These are phyloP conservation scores for Penaeus indicus DNA, from an alignment of 1,140 invertebrate genomes.

Conservation along the genomic window DNA sequence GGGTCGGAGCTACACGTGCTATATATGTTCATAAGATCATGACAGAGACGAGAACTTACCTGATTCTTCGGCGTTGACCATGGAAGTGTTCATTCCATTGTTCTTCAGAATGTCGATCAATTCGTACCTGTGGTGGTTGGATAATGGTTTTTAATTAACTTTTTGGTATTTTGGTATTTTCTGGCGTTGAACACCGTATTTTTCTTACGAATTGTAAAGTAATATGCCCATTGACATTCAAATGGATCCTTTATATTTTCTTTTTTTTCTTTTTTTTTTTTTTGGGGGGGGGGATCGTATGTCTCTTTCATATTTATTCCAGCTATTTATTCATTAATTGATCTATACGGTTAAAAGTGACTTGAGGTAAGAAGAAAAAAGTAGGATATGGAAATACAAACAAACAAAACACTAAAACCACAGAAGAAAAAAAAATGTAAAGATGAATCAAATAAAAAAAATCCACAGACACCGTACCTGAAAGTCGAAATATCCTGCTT, in stretches of 20 bases:
- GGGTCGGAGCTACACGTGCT: not conserved
- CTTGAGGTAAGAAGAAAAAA: not conserved
- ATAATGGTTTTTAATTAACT: not conserved
- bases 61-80: conserved; percentile 60
- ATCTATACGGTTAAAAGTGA: too few species aligned
- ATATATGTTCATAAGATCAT: not conserved
- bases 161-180: not conserved
- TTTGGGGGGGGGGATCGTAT: too few species aligned
- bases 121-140: conserved; percentile 75
- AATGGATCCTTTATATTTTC: too few species aligned
- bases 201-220: too few species aligned
- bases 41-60: conserved; percentile 47
- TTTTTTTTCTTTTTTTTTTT: too few species aligned
- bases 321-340: too few species aligned
- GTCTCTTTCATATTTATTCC: too few species aligned
- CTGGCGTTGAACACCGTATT: not conserved
- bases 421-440: not conserved
- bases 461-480: conserved; percentile 68
- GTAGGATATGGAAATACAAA: not conserved
- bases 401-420: not conserved
- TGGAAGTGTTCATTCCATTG: conserved; percentile 80
- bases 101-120: conserved; percentile 88
- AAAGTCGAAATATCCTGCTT: conserved; percentile 92
- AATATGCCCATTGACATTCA: too few species aligned
- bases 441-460: not conserved